Evolutionary conservation across 2,888 invertebrate species (phyloP).

Genomic region (Lymantria monacha): DNA sequence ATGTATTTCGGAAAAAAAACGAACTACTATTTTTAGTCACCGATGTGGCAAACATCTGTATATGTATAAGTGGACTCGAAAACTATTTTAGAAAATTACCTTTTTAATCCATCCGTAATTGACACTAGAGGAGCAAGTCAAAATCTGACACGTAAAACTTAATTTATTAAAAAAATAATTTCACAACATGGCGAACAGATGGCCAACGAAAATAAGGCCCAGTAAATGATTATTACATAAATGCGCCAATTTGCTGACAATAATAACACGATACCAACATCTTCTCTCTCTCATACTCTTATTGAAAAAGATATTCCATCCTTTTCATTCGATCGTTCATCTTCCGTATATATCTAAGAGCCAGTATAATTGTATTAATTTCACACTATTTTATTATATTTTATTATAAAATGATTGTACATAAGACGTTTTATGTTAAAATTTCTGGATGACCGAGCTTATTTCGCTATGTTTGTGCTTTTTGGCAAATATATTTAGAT

Average conservation of each 20-base stretch:
- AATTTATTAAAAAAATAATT: background rate
- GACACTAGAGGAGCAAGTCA: too few relatives aligned
- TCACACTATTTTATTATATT: conserved; percentile 53
- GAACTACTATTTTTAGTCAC: too few relatives aligned
- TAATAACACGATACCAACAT: conserved; percentile 50
- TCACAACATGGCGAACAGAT: conserved; percentile 27
- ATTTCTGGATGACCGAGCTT: too few relatives aligned
- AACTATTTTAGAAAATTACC: too few relatives aligned
- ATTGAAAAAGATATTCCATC: background rate
- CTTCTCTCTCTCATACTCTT: conserved; percentile 9
- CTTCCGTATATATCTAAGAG: conserved; percentile 42
- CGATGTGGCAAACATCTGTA: too few relatives aligned
- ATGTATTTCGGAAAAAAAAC: too few relatives aligned
- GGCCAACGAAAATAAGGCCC: conserved; percentile 21
- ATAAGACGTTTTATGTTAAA: background rate
- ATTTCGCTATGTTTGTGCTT: too few relatives aligned
- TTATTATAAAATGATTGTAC: conserved; percentile 62
- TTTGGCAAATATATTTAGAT: too few relatives aligned
- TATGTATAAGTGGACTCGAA: too few relatives aligned
- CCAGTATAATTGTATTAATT: conserved; percentile 67
- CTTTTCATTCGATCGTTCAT: conserved; percentile 41
- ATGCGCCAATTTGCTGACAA: conserved; percentile 60
- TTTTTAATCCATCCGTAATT: too few relatives aligned
- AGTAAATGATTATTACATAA: conserved; percentile 70
- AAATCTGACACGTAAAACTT: too few relatives aligned